Evolutionary conservation across 1,140 invertebrate species (phyloP).

Genomic region (Arion vulgaris): DNA sequence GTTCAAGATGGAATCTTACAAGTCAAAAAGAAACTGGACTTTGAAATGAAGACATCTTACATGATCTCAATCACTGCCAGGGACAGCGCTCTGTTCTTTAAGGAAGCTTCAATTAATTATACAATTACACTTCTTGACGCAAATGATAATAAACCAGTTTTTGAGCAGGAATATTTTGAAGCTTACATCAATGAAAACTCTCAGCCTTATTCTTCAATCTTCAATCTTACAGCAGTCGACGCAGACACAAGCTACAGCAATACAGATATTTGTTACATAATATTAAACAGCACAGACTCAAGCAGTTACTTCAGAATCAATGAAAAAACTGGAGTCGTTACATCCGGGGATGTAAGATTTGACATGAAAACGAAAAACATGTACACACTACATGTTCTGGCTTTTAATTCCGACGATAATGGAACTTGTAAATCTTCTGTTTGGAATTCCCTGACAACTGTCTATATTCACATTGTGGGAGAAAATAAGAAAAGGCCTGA

Average conservation of each 20-base stretch:
- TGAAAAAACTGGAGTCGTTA: constrained; percentile 82
- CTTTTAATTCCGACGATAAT: constrained; percentile 86
- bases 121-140: constrained; percentile 75
- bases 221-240: constrained; percentile 72
- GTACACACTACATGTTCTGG: constrained; percentile 86
- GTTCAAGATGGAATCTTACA: constrained; percentile 83
- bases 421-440: constrained; percentile 79
- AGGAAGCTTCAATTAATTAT: constrained; percentile 82
- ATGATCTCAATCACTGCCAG: constrained; percentile 88
- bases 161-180: constrained; percentile 65
- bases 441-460: constrained; percentile 76
- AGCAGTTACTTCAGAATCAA: constrained; percentile 85
- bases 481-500: constrained; percentile 94
- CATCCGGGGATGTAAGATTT: constrained; percentile 79
- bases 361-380: constrained; percentile 89
- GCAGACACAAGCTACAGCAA: constrained; percentile 55
- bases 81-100: constrained; percentile 76
- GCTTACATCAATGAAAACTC: constrained; percentile 76
- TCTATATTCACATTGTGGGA: constrained; percentile 86
- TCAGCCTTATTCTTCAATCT: constrained; percentile 81
- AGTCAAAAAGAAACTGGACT: constrained; percentile 87
- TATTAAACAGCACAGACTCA: constrained; percentile 76
- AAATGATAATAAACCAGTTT: constrained; percentile 80
- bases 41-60: constrained; percentile 87
- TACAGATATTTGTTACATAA: constrained; percentile 59